A percentile compares a stretch with the other conserved stretches of the same genome.
Evolutionary conservation across 1,140 invertebrate genomes (phyloP).

Genomic region (Phortica variegata): DNA sequence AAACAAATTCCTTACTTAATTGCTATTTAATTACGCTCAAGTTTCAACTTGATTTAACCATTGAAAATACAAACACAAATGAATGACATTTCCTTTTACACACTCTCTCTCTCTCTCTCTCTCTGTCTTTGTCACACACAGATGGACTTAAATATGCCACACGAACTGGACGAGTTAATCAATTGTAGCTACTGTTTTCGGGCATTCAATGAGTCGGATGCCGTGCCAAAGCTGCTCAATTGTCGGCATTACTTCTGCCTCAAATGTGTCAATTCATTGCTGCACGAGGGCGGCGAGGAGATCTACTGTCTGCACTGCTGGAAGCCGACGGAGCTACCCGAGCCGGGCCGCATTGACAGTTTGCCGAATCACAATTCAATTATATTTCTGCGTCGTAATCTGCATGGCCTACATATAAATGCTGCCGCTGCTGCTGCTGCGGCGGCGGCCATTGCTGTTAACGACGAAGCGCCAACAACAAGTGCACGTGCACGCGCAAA

Average conservation of each 20-base stretch:
- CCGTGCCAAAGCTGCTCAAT: slow-evolving; percentile 69
- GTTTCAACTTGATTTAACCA: no score
- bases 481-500: slow-evolving; percentile 27
- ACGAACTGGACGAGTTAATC: slow-evolving; percentile 70
- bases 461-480: slow-evolving; percentile 47
- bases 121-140: no score
- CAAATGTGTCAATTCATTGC: slow-evolving; percentile 67
- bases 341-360: slow-evolving; percentile 64
- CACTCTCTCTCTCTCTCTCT: no score
- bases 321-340: slow-evolving; percentile 64
- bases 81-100: no score
- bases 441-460: no score
- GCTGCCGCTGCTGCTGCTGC: no score
- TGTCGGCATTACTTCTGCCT: slow-evolving; percentile 78
- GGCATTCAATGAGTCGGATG: slow-evolving; percentile 69
- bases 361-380: slow-evolving; percentile 68
- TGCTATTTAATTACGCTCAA: no score
- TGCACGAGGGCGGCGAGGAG: slow-evolving; percentile 66
- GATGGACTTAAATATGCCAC: slow-evolving; percentile 61
- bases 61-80: no score
- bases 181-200: slow-evolving; percentile 69
- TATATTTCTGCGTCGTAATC: slow-evolving; percentile 58
- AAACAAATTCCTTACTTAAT: no score
- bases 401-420: slow-evolving; percentile 19
- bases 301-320: slow-evolving; percentile 70